Base-by-base conservation (phyloP, 2,888 invertebrate genomes). In the Fragum whitleyi region DNA sequence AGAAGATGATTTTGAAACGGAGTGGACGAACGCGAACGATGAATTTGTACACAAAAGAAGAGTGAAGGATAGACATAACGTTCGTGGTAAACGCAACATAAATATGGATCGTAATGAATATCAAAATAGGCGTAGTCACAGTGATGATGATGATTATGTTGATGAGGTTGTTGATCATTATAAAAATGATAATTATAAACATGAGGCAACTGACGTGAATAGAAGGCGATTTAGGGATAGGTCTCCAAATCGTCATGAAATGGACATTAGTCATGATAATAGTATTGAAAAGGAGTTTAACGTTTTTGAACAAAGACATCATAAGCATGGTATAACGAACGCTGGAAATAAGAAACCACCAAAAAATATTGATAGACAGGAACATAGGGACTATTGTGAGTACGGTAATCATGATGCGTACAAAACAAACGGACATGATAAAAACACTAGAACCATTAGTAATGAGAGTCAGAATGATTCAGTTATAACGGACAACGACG, bases 21-120 rank as follows among this genome's bases (percentile, higher is more conserved):
- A 65, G 9, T 65, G 65, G 65, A 42, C 26, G 21, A 36, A 65
- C 39, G 65, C 65, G 19, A 65, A 65, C 26, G 65, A 65, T 42
- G 65, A 65, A 11, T 65, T 65, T 23, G 65, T 65, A 1, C 65
- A 42, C 14, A 65, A 36, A 21, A 39, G 42, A 65, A 23, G 32
- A 19, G 32, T 3, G 1, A 36, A 36, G 3, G 14, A 29, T n/a
- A 61, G 21, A 32, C 3, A 16, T 19, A 9, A 61, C 29, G 19
- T 9, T n/a, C 32, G 32, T 61, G 61, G 19, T 19, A 11, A 23
- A 1, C 16, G 26, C 26, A 7, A 2, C 1, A 59, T 36, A 36
- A 36, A 36, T 9, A 32, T 5, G 61, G 32, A 19, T 47, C 47
- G n/a, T 14, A 3, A 3, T 47, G n/a, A 47, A 47, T 16, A 47